These are phyloP conservation scores for Papilio polyxenes DNA, from an alignment of 1,140 invertebrate species.

Conservation along the genomic window DNA sequence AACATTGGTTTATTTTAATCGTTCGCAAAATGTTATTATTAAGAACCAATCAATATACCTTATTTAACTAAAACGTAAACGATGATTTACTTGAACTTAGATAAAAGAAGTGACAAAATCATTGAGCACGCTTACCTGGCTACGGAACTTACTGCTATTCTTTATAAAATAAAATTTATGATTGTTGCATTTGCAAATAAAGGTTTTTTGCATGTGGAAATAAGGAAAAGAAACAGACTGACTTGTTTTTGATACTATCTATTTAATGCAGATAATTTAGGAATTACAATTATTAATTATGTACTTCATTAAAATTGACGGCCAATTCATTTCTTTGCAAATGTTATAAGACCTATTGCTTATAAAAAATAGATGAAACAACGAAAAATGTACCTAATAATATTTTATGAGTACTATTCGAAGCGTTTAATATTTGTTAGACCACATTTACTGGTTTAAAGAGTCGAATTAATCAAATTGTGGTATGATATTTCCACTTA, in stretches of 20 bases:
- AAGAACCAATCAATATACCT: background rate
- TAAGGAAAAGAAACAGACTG: background rate
- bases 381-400: background rate
- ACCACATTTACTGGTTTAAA: background rate
- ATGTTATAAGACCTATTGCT: too few relatives aligned
- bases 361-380: background rate
- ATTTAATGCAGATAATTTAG: background rate
- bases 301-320: background rate
- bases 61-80: background rate
- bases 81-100: background rate
- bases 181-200: background rate
- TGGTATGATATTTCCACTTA: background rate
- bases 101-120: background rate
- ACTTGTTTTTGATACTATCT: background rate
- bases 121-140: background rate
- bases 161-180: background rate
- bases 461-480: background rate
- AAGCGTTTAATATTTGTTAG: background rate
- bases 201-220: background rate
- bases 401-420: background rate
- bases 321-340: background rate
- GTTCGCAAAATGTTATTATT: background rate
- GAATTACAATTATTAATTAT: background rate
- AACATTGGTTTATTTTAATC: background rate
- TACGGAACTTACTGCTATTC: background rate